phyloP scores from a whole-genome alignment of 2,113 vertebrate genomes.

The Dinomys branickii region DNA sequence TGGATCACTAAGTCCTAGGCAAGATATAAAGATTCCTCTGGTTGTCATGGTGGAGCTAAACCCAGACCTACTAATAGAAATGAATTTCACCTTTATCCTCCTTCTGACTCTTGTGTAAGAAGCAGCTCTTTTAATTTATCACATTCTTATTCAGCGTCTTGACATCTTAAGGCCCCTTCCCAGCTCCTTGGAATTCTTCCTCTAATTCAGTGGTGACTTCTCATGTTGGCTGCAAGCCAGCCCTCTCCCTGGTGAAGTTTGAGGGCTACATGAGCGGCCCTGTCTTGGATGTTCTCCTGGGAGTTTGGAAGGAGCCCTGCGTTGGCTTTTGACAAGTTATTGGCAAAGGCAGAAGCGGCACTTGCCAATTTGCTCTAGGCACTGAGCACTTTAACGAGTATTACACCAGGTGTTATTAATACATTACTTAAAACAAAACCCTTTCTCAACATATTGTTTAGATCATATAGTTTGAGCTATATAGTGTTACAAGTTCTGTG shows the following conservation, averaged over 20 bases:
- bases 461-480: slow-evolving; percentile 3
- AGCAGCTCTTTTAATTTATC: slow-evolving; percentile 36
- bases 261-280: slow-evolving; percentile 45
- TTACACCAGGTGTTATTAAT: slow-evolving; percentile 64
- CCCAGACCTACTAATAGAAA: not conserved
- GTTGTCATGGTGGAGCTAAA: not conserved
- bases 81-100: slow-evolving; percentile 23
- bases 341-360: slow-evolving; percentile 68
- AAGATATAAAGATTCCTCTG: not conserved
- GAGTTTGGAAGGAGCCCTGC: slow-evolving; percentile 66
- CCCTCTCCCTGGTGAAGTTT: not conserved
- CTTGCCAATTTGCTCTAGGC: slow-evolving; percentile 65
- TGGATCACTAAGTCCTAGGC: not conserved
- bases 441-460: slow-evolving; percentile 13
- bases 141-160: not conserved
- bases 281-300: slow-evolving; percentile 66
- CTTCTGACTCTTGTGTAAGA: not conserved
- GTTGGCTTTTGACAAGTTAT: slow-evolving; percentile 70
- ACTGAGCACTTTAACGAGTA: slow-evolving; percentile 64
- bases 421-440: slow-evolving; percentile 61
- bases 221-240: slow-evolving; percentile 58
- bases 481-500: not conserved
- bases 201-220: slow-evolving; percentile 41
- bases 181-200: slow-evolving; percentile 5
- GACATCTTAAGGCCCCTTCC: slow-evolving; percentile 30